Percentiles rank a stretch among this genome's conserved stretches.
Conservation (phyloP, 2,797 vertebrate genomes). For the Ambastaia sidthimunki region DNA sequence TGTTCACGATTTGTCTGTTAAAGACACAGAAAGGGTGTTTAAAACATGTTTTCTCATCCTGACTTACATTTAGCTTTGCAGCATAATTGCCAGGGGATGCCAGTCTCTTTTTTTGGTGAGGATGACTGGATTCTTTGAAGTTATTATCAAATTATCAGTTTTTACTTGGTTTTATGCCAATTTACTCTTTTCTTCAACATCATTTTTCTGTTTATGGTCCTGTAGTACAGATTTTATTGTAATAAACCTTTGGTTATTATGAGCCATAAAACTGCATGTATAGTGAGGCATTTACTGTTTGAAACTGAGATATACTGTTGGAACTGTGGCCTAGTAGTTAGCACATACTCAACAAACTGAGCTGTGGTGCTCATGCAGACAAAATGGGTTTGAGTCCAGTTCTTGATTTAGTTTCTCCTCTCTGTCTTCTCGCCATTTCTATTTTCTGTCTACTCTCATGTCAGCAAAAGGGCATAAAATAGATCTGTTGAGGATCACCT, state of each 20-base stretch:
- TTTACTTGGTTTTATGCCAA: not conserved
- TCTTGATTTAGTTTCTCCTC: not conserved
- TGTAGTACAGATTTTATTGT: not conserved
- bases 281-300: not conserved
- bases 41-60: conserved; percentile 67
- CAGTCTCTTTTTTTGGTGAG: not conserved
- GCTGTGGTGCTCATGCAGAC: not conserved
- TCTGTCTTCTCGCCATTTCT: not conserved
- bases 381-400: not conserved
- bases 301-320: not conserved
- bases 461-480: conserved; percentile 1
- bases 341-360: not conserved
- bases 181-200: too few species aligned
- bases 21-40: conserved; percentile 65
- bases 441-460: not conserved
- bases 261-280: not conserved
- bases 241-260: not conserved
- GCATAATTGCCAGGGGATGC: not conserved
- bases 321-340: not conserved
- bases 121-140: not conserved
- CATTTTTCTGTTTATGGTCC: not conserved
- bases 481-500: conserved; percentile 10
- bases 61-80: conserved; percentile 62
- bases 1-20: conserved; percentile 59
- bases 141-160: not conserved